phyloP scores from a whole-genome alignment of 2,113 vertebrate species.

The Mormyrus lacerda region DNA sequence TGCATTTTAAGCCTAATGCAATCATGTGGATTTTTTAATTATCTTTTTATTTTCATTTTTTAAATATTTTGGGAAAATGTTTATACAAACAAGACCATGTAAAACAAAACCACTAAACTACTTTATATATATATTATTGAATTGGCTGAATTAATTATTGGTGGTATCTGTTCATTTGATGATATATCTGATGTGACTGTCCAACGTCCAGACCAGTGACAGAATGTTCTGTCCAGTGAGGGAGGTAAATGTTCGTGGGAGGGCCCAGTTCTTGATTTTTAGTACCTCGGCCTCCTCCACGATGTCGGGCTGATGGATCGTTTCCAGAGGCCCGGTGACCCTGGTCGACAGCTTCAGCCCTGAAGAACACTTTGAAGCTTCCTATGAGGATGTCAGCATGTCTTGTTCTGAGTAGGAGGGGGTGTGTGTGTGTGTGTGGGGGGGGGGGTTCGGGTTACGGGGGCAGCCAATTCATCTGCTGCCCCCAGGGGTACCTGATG shows the following conservation, averaged over 20 bases:
- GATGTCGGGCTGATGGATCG: not conserved
- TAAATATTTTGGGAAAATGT: not conserved
- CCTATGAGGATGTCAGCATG: not conserved
- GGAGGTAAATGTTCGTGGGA: not conserved
- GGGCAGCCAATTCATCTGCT: slow-evolving; percentile 5
- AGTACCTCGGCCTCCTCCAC: not conserved
- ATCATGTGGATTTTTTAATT: not conserved
- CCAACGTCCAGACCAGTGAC: not conserved
- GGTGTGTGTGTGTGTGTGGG: no score
- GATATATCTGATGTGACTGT: not conserved
- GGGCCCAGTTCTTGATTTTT: not conserved
- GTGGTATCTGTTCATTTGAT: not conserved
- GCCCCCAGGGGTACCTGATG: not conserved
- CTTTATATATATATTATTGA: no score
- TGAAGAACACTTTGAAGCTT: not conserved
- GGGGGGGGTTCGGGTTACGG: not conserved
- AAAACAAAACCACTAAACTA: no score
- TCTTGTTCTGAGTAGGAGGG: slow-evolving; percentile 6
- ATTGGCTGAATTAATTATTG: no score
- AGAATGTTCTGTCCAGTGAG: not conserved
- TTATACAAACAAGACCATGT: not conserved
- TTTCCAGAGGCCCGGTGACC: not conserved
- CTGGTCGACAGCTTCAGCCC: not conserved
- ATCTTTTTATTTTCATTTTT: not conserved
- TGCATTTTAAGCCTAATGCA: not conserved